phyloP scores from a whole-genome alignment of 2,888 invertebrate species.

The Cryptosula pallasiana region DNA sequence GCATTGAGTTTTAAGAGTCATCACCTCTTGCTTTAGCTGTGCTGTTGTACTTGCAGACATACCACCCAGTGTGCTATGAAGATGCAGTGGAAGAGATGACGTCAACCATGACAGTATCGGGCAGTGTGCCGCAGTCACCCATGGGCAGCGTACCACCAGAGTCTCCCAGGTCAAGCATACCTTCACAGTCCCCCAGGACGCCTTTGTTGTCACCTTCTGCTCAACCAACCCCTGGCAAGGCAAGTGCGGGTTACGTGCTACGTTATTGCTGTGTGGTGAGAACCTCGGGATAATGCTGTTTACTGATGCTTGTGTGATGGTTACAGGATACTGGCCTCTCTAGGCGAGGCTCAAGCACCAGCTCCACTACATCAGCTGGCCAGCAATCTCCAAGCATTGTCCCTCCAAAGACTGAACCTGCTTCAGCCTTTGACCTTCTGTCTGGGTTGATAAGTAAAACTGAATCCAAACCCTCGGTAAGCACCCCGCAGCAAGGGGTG shows the following conservation, averaged over 20 bases:
- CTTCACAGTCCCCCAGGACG: background rate
- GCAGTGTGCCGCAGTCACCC: background rate
- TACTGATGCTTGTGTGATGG: no score
- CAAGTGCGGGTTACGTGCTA: no score
- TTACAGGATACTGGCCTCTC: no score
- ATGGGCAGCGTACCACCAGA: background rate
- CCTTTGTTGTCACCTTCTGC: background rate
- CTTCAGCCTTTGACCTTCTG: background rate
- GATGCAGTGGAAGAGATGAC: constrained; percentile 59
- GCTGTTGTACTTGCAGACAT: constrained; percentile 54
- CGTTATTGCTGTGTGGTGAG: no score
- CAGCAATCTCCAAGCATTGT: no score
- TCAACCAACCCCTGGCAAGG: background rate
- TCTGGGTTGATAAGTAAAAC: background rate
- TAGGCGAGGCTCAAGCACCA: no score
- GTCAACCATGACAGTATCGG: background rate
- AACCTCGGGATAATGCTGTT: no score
- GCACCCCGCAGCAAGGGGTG: background rate
- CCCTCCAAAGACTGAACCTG: no score
- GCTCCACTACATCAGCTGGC: no score
- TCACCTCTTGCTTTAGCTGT: no score
- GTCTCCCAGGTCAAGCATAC: background rate
- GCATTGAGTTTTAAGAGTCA: no score
- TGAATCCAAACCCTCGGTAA: background rate
- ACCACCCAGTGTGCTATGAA: constrained; percentile 84